Evolutionary conservation across 2,888 invertebrate genomes (phyloP), one percentile per base, ranked within the genome.

Genomic region (Phortica magna): DNA sequence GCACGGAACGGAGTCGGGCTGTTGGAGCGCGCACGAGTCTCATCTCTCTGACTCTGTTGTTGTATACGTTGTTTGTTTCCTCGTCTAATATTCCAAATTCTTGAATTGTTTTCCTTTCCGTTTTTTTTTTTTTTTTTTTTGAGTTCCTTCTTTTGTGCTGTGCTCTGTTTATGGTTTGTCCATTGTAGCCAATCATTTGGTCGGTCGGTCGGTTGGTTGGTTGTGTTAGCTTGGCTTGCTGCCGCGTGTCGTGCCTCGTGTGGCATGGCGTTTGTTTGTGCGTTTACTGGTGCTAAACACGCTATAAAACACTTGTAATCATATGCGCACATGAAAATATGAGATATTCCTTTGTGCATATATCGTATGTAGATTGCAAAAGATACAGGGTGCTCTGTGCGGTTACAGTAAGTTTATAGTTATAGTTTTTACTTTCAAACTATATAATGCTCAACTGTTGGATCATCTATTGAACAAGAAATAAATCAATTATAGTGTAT

Each of bases 211-310:
- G 71, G 77, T 78, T 76, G 73, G 79, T 78, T 80, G 83, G 79
- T 84, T 55, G 71, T 55, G 41, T 19, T 84, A 6, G 9, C 10
- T 48, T 48, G 48, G 48, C 48, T 12, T 12, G 48, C 48, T 48
- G 48, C 48, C 48, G 9, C 48, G 64, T 82, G 83, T 80, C 85
- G 64, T 81, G 83, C 80, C 87, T 83, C 85, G 19, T 68, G 17
- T 82, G 84, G 86, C 83, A 79, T 59, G 17, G 7, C 14, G 19
- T n/a, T 53, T 48, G 9, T 22, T 48, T 76, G 83, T 79, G 83
- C 81, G 76, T 88, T 87, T 84, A 87, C 83, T 88, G 83, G 84
- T 85, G 83, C 84, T 88, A 86, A 83, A 85, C 84, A 86, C 81
- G 88, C 84, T 79, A 88, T 88, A 84, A 31, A 85, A 85, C 82